A percentile compares a stretch with the other conserved stretches of the same genome.
Evolutionary conservation across 2,797 vertebrate genomes (phyloP).

Genomic region (Falco rusticolus): DNA sequence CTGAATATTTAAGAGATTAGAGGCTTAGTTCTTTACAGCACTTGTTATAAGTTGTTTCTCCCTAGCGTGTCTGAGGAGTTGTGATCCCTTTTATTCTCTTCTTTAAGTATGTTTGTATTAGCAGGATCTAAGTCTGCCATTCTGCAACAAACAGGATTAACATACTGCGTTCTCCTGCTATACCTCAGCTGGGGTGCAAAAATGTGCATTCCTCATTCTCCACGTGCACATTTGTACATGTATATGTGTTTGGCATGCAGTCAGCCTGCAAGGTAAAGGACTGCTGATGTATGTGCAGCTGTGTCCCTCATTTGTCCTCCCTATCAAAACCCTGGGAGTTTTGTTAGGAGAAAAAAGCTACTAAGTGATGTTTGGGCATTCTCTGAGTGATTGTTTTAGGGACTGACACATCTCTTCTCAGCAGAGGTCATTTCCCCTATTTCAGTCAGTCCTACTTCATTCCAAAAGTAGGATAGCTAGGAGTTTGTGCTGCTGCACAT

Average conservation of each 20-base stretch:
- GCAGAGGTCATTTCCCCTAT: neutral
- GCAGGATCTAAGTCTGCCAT: neutral
- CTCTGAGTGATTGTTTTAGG: neutral
- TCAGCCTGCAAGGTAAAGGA: neutral
- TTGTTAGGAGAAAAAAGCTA: neutral
- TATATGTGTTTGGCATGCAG: neutral
- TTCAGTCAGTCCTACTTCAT: neutral
- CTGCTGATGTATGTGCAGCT: neutral
- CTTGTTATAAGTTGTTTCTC: neutral
- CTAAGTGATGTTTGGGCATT: neutral
- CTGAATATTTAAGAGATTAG: neutral
- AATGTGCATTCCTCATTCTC: neutral
- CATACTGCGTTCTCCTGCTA: neutral
- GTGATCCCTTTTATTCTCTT: neutral
- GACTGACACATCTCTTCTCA: neutral
- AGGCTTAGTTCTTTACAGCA: neutral
- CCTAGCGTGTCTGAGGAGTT: neutral
- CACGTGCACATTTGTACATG: rapidly evolving
- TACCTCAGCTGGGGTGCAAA: neutral
- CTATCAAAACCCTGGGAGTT: neutral
- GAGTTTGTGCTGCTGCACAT: neutral
- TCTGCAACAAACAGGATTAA: neutral
- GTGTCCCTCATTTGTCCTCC: neutral
- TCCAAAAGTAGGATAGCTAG: neutral
- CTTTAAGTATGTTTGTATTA: neutral